Conservation (phyloP, 1,140 invertebrate genomes). For the Oryctes rhinoceros region DNA sequence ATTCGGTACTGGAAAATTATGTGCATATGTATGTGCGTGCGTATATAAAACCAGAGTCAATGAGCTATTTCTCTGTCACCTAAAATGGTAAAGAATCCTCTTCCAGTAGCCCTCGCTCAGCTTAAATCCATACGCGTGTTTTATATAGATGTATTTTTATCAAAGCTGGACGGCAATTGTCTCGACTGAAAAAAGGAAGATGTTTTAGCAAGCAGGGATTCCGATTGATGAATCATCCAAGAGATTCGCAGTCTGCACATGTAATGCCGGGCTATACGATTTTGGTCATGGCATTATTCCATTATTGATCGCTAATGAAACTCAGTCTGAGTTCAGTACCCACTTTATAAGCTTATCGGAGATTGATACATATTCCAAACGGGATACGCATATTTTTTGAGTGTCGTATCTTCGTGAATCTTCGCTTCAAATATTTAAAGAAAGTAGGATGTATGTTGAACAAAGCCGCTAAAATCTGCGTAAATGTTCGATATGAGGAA, state of each 20-base stretch:
- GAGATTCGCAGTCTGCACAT: conserved; percentile 12
- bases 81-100: conserved; percentile 33
- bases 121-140: conserved; percentile 10
- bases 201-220: conserved; percentile 2
- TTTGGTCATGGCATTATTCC: not conserved
- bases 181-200: not conserved
- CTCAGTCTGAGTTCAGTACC: not conserved
- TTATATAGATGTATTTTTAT: conserved; percentile 36
- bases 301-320: not conserved
- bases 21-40: not conserved
- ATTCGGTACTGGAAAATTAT: conserved; percentile 19
- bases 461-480: too few species aligned
- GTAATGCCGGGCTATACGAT: not conserved
- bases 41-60: conserved; percentile 16
- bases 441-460: too few species aligned
- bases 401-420: too few species aligned
- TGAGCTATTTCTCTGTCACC: conserved; percentile 23
- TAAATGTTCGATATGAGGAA: too few species aligned
- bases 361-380: too few species aligned
- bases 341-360: too few species aligned
- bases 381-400: too few species aligned
- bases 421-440: too few species aligned
- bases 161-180: conserved; percentile 28
- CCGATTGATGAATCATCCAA: conserved; percentile 18
- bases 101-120: conserved; percentile 1